Base-by-base conservation (phyloP, 2,113 vertebrate species). In the Sapayoa aenigma region DNA sequence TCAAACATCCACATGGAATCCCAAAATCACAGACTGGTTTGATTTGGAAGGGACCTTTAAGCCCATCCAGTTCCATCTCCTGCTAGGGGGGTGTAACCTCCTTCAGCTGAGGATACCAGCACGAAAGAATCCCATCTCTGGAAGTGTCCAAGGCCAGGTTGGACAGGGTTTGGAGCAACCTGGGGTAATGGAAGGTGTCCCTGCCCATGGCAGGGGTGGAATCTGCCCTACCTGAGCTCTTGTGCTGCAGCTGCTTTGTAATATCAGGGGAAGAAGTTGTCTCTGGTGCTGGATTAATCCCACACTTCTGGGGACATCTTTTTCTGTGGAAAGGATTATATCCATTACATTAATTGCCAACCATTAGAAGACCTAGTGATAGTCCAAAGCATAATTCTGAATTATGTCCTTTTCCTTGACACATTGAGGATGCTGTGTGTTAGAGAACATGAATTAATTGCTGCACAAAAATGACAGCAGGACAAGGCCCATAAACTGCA, bases 401-500 rank as follows among this genome's bases (percentile, higher is more conserved):
- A n/a, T 63, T 17, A 47, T 15, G 52, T 66, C n/a, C 62, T 82
- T 84, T 39, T 42, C 31, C 62, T 78, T 79, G 73, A 53, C n/a
- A 49, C 46, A 41, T 3, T 15, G 30, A 74, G 49, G 55, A 33
- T 52, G 39, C 41, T 80, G 24, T 58, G 37, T 55, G 52, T 50
- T 47, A 16, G 25, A 33, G 62, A 65, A 6, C 33, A 67, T 27
- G 17, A 46, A 94, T 90, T 94, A 93, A 95, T 84, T 89, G 85
- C 73, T 59, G 27, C 12, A 22, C 75, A 39, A 65, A 85, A 95
- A 15, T 59, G 80, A 94, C 80, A 87, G 46, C 44, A 91, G 50
- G 75, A 78, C 77, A 95, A 84, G 76, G 53, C 30, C 53, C 83
- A 94, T 93, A 96, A 96, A 78, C 44, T 82, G 75, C 53, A 80